A percentile compares a stretch with the other conserved stretches of the same genome.
Evolutionary conservation across 1,140 invertebrate genomes (phyloP).

Genomic region (Colletes latitarsis): DNA sequence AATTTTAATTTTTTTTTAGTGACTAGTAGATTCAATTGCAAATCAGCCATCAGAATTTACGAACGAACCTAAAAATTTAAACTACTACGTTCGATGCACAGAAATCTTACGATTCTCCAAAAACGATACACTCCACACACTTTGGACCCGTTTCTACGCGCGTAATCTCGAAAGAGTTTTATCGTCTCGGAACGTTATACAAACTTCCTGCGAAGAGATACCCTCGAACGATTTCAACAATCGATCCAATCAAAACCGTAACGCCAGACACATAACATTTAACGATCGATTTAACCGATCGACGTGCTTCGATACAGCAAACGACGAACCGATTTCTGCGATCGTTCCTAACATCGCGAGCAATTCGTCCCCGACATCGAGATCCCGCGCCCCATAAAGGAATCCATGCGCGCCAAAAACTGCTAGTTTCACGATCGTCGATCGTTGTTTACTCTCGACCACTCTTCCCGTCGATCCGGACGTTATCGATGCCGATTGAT

Average conservation of each 20-base stretch:
- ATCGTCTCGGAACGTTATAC: background rate
- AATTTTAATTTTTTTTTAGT: too few species aligned
- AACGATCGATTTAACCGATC: conserved; percentile 1
- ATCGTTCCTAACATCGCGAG: background rate
- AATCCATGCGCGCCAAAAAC: background rate
- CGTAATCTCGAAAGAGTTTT: too few species aligned
- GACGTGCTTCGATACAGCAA: conserved; percentile 4
- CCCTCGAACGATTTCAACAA: background rate
- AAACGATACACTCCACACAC: too few species aligned
- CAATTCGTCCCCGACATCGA: background rate
- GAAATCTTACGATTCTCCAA: too few species aligned
- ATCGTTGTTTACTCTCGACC: conserved; percentile 36
- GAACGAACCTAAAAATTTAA: too few species aligned
- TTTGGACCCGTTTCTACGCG: too few species aligned
- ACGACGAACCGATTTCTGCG: background rate
- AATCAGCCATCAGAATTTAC: too few species aligned
- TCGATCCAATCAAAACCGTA: conserved; percentile 7
- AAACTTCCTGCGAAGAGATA: background rate
- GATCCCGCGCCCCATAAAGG: background rate
- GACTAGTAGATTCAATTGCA: too few species aligned
- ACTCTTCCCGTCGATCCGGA: conserved; percentile 13
- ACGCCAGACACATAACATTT: conserved; percentile 1
- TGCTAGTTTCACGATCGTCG: background rate
- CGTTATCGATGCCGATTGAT: conserved; percentile 49
- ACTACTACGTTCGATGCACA: too few species aligned